Base-by-base conservation (phyloP, 2,113 vertebrate genomes). In the Gobius niger region DNA sequence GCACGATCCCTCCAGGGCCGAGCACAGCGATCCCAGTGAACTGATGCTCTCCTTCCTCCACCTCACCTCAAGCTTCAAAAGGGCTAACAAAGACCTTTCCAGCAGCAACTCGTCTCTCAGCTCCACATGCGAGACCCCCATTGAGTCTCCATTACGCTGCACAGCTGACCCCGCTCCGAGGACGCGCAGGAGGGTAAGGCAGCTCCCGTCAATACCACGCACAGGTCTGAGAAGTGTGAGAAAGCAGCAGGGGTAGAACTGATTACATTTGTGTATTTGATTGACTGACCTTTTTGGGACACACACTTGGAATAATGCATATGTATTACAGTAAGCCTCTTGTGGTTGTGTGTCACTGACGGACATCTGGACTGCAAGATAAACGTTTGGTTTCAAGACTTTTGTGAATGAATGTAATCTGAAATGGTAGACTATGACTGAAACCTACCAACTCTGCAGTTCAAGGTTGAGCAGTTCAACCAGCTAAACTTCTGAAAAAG, bases 81-180 rank as follows among this genome's bases (percentile, higher is more conserved):
- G 87, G 68, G 85, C 93, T 80, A 96, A 94, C 90, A 98, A 95
- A 87, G 97, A 99, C 85, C 91, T 98, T 81, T 99, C 97, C 90
- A 99, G 97, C 95, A 99, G 97, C 92, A 98, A 97, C 90, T 99
- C 97, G 16, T 99, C 97, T 89, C 96, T 99, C 63, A 98, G 97
- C 91, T 99, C 97, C 74, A 96, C 95, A 69, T 97, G 96, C 1
- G 97, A 99, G 92, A 98, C 95, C 11, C 94, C 93, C 0, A 96
- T 94, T 6, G 96, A 96, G 81, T 94, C 93, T 24, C 94, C 94
- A 6, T 92, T 93, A 19, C 93, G 93, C 3, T 93, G 93, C 73
- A 95, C 94, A 0, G 91, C 94, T 0, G 96, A 97, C 73, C 88
- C 93, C 5, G 94, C 94, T 0, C 94, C 95, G 11, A 88, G 95